Evolutionary conservation across 2,113 vertebrate genomes (phyloP).

Genomic region (Piprites chloris): DNA sequence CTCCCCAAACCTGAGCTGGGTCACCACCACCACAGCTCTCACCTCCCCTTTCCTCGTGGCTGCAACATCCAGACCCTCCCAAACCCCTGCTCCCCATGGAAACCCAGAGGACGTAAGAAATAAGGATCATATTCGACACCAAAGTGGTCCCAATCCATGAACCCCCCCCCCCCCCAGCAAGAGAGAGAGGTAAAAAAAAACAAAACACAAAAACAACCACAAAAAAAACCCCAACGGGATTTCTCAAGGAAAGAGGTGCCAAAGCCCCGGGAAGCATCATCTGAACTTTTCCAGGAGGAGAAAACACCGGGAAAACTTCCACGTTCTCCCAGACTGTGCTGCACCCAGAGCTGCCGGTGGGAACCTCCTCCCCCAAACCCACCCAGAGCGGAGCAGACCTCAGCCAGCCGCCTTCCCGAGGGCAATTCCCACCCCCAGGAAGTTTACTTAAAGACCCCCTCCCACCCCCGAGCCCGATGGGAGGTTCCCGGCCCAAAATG

Average conservation of each 20-base stretch:
- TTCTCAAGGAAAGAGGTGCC: not conserved
- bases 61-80: not conserved
- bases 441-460: not conserved
- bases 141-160: accelerated
- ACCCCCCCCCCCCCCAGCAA: too few relatives aligned
- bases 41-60: not conserved
- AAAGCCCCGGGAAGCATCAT: accelerated
- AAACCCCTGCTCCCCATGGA: not conserved
- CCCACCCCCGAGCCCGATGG: not conserved
- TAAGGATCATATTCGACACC: accelerated
- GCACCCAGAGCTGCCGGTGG: accelerated
- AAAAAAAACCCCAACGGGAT: too few relatives aligned
- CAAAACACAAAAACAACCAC: too few relatives aligned
- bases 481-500: not conserved
- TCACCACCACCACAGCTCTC: not conserved
- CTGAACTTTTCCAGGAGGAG: accelerated
- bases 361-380: not conserved
- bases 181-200: too few relatives aligned
- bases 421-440: accelerated
- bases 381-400: accelerated
- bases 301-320: not conserved
- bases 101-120: accelerated
- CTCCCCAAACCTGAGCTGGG: not conserved
- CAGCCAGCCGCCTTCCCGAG: not conserved
- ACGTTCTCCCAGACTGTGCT: not conserved